A percentile compares a stretch with the other conserved stretches of the same genome.
These are phyloP conservation scores for Epiblema foenella DNA, from an alignment of 2,888 invertebrate genomes.

Conservation along the genomic window DNA sequence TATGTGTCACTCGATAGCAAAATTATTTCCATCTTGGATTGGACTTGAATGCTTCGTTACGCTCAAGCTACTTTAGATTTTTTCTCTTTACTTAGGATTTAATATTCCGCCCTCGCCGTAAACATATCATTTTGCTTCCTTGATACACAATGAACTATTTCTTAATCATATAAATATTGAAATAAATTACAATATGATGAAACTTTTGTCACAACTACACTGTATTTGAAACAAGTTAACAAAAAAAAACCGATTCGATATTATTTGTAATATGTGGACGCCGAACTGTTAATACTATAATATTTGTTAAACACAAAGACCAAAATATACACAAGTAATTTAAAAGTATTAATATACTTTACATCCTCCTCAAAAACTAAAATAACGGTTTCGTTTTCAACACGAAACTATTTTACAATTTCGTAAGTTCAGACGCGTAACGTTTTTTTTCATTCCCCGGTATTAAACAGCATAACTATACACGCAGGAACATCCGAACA, in stretches of 20 bases:
- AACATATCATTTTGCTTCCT: no score
- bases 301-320: not conserved
- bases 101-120: no score
- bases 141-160: no score
- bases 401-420: not conserved
- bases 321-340: not conserved
- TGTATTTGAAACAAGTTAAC: not conserved
- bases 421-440: not conserved
- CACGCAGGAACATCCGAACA: not conserved
- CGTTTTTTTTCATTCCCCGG: not conserved
- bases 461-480: not conserved
- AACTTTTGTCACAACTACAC: not conserved
- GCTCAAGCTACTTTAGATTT: no score
- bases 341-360: not conserved
- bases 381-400: not conserved
- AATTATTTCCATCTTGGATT: no score
- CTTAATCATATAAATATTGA: no score
- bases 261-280: not conserved
- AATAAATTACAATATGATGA: no score
- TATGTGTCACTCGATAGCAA: no score
- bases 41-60: no score
- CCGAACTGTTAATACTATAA: not conserved
- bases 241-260: not conserved
- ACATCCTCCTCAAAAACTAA: not conserved
- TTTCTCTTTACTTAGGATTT: no score